Conservation (phyloP, 2,888 invertebrate genomes). For the Fragum sueziense region DNA sequence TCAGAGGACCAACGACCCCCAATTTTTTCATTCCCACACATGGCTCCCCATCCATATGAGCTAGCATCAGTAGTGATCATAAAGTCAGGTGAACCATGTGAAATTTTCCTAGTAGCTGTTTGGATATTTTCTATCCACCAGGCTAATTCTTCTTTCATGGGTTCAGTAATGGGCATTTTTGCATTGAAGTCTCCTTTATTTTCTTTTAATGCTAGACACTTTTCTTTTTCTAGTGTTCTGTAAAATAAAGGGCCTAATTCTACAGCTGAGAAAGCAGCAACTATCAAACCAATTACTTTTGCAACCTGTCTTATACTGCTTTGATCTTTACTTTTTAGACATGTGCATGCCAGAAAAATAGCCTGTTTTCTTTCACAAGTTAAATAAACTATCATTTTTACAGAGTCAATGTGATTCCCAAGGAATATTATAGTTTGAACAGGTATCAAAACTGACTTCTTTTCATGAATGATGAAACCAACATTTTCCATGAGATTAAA, state of each 20-base stretch:
- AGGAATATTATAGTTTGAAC: conserved; percentile 34
- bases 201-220: conserved; percentile 16
- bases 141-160: conserved; percentile 3
- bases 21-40: not conserved
- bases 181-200: conserved; percentile 35
- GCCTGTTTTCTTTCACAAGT: conserved; percentile 17
- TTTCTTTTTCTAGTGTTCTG: conserved; percentile 31
- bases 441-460: conserved; percentile 45
- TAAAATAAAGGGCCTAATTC: conserved; percentile 35
- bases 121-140: conserved; percentile 34
- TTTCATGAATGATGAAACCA: conserved; percentile 47
- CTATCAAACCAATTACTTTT: conserved; percentile 31
- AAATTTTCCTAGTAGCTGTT: not conserved
- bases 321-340: not conserved
- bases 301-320: conserved; percentile 32
- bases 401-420: conserved; percentile 45
- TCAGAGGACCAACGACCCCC: conserved; percentile 26
- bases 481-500: not conserved
- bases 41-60: not conserved
- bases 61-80: conserved; percentile 10
- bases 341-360: conserved; percentile 1
- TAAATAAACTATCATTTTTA: conserved; percentile 45
- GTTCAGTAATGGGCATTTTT: conserved; percentile 3
- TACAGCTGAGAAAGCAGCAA: conserved; percentile 37
- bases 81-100: not conserved